A percentile compares a stretch with the other conserved stretches of the same genome.
Conservation (phyloP, 2,888 invertebrate genomes). For the Mayetiola destructor region DNA sequence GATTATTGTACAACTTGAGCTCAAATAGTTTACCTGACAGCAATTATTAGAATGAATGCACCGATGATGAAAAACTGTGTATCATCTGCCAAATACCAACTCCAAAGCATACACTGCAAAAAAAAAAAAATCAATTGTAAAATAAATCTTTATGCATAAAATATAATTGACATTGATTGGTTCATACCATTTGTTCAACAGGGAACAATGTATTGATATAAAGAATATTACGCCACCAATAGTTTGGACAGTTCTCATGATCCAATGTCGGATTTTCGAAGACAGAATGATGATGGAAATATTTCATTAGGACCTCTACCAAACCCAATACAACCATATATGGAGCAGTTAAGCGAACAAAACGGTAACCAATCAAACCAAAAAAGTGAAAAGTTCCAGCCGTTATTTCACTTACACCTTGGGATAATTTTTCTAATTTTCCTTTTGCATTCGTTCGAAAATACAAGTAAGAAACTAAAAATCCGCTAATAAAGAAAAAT, state of each 20-base stretch:
- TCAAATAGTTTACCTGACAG: constrained; percentile 41
- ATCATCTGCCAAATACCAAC: constrained; percentile 79
- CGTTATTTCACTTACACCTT: constrained; percentile 47
- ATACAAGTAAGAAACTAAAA: constrained; percentile 72
- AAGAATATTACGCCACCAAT: constrained; percentile 78
- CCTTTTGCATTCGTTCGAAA: constrained; percentile 65
- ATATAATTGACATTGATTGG: not conserved
- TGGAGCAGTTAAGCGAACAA: constrained; percentile 63
- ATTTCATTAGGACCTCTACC: constrained; percentile 74
- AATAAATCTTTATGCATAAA: not conserved
- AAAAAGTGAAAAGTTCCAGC: constrained; percentile 55
- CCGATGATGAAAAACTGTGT: constrained; percentile 77
- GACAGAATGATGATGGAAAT: constrained; percentile 66
- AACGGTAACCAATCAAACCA: constrained; percentile 61
- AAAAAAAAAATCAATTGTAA: not conserved
- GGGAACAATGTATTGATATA: constrained; percentile 78
- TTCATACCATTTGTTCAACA: constrained; percentile 64
- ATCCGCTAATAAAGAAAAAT: constrained; percentile 71
- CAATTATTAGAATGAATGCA: constrained; percentile 63
- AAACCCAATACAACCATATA: constrained; percentile 72
- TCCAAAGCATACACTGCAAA: constrained; percentile 75
- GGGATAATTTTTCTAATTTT: constrained; percentile 49
- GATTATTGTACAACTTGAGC: not conserved
- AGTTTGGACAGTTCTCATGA: constrained; percentile 66
- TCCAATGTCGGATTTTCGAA: constrained; percentile 72